phyloP scores from a whole-genome alignment of 2,113 vertebrate genomes.

The Sminthopsis crassicaudata region DNA sequence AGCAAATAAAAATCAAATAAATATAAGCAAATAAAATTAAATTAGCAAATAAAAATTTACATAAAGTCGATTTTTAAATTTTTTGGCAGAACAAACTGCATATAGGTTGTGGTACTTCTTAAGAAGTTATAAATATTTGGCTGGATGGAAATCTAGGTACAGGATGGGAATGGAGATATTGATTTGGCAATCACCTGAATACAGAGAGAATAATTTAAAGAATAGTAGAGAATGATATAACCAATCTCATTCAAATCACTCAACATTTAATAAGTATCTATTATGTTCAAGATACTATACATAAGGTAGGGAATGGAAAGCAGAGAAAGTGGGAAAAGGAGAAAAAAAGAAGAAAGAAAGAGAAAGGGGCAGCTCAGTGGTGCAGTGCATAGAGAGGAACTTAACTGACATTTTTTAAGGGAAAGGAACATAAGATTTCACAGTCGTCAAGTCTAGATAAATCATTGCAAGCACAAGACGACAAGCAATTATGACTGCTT shows the following conservation, averaged over 20 bases:
- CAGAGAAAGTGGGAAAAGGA: background rate
- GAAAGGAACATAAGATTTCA: background rate
- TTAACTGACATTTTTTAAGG: background rate
- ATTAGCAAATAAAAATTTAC: too few relatives aligned
- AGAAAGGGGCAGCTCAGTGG: too few relatives aligned
- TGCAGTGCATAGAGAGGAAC: too few relatives aligned
- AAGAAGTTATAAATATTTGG: background rate
- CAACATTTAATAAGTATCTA: background rate
- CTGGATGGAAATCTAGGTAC: background rate
- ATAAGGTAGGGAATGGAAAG: background rate
- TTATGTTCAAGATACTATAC: background rate
- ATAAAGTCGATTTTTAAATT: background rate
- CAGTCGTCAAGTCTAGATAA: background rate
- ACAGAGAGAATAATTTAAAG: background rate
- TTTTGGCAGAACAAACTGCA: background rate
- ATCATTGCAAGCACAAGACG: background rate
- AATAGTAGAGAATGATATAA: background rate
- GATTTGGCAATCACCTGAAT: background rate
- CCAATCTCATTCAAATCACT: background rate
- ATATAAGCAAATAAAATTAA: too few relatives aligned
- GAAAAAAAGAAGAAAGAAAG: background rate
- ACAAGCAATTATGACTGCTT: background rate
- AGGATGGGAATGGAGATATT: background rate
- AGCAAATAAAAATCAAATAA: too few relatives aligned
- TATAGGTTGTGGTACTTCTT: background rate